Conservation (phyloP, 2,888 invertebrate species). For the Dryobotodes eremita region DNA sequence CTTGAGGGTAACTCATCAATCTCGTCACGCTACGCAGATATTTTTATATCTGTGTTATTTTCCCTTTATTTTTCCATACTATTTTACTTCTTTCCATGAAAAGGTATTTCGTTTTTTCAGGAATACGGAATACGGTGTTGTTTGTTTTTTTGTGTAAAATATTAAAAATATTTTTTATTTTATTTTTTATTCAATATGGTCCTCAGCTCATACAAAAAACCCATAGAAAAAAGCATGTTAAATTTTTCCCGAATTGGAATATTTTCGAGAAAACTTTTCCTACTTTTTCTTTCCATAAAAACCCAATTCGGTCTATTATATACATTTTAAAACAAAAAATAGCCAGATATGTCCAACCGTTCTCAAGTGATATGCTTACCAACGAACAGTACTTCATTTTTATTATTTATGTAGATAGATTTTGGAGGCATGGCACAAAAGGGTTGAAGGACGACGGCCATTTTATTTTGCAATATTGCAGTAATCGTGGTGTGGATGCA, state of each 20-base stretch:
- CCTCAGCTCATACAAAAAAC: background rate
- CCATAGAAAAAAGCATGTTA: background rate
- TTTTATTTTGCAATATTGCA: too few species aligned
- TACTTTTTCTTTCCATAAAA: too few species aligned
- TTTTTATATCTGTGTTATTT: slow-evolving; percentile 53
- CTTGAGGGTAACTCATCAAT: slow-evolving; percentile 60
- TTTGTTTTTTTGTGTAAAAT: slow-evolving; percentile 1
- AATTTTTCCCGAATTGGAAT: background rate
- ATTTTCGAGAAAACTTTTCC: too few species aligned
- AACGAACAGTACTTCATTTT: background rate
- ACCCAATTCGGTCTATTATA: background rate
- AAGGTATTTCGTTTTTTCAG: background rate
- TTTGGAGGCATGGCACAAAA: too few species aligned
- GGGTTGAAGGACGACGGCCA: too few species aligned
- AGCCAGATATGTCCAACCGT: background rate
- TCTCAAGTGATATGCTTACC: background rate
- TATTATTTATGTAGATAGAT: too few species aligned
- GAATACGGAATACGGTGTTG: background rate
- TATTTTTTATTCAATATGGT: background rate
- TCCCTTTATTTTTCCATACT: slow-evolving; percentile 31
- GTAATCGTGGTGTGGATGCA: too few species aligned
- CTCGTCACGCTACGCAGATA: slow-evolving; percentile 53
- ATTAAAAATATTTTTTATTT: background rate
- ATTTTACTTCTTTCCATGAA: background rate
- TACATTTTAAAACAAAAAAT: background rate